phyloP scores from a whole-genome alignment of 1,140 invertebrate species.

The Epicauta chinensis region DNA sequence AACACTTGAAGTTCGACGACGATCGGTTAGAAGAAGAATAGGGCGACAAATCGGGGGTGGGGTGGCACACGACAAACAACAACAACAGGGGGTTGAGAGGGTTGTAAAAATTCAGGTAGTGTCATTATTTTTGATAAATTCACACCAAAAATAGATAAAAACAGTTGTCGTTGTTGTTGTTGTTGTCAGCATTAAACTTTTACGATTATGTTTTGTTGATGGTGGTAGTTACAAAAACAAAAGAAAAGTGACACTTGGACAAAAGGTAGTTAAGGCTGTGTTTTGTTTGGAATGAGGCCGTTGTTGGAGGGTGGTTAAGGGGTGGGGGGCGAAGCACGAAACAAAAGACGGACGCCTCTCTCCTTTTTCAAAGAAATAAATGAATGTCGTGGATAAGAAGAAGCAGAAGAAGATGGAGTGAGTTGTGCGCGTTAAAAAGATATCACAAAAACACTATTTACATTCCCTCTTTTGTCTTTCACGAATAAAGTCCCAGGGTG shows the following conservation, averaged over 20 bases:
- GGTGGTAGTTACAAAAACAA: constrained; percentile 33
- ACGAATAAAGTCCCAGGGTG: constrained; percentile 27
- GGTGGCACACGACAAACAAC: constrained; percentile 20
- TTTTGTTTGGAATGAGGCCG: constrained; percentile 38
- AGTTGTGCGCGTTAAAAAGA: constrained; percentile 41
- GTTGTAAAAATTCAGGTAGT: constrained; percentile 1
- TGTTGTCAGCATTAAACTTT: constrained; percentile 33
- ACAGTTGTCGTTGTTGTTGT: no score
- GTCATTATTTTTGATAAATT: no score
- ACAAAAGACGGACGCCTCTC: constrained; percentile 33
- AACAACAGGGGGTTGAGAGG: neutral
- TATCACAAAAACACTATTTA: constrained; percentile 43
- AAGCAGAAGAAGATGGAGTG: no score
- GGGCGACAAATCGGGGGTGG: constrained; percentile 18
- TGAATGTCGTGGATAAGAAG: constrained; percentile 36
- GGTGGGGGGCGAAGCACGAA: no score
- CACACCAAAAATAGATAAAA: constrained; percentile 31
- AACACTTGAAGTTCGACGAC: constrained; percentile 8
- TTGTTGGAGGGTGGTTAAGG: no score
- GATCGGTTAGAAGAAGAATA: constrained; percentile 14
- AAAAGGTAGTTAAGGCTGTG: constrained; percentile 44
- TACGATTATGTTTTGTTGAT: constrained; percentile 18
- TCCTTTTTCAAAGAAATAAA: constrained; percentile 37
- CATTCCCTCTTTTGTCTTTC: constrained; percentile 39
- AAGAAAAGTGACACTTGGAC: constrained; percentile 44